Conservation (phyloP, 2,888 invertebrate genomes). For the Tenthredo amoena region DNA sequence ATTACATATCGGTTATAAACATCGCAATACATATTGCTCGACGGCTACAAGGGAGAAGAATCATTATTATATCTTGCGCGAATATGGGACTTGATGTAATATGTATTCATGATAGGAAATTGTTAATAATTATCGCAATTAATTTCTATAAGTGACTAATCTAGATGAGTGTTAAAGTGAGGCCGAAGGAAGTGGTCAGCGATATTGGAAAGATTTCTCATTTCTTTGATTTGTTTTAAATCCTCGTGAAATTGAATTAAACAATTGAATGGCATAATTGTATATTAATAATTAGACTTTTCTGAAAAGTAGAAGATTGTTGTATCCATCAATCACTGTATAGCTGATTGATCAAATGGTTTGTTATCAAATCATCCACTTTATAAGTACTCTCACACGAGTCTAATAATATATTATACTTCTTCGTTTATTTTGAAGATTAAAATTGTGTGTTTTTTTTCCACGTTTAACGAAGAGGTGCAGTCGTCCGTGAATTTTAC, state of each 20-base stretch:
- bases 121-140: not conserved
- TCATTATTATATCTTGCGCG: not conserved
- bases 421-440: not conserved
- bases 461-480: not conserved
- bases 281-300: slow-evolving; percentile 2
- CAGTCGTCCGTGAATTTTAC: not conserved
- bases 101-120: not conserved
- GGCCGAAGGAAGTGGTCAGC: not conserved
- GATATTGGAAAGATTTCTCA: not conserved
- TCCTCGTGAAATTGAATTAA: not conserved
- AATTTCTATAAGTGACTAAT: not conserved
- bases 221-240: not conserved
- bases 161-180: not conserved
- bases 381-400: not conserved
- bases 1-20: not conserved
- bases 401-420: not conserved
- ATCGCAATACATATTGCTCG: not conserved
- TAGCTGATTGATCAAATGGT: not conserved
- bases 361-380: not conserved
- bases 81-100: not conserved
- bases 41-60: not conserved
- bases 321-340: not conserved
- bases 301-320: not conserved
- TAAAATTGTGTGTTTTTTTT: not conserved
- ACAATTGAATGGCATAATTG: not conserved